phyloP scores from a whole-genome alignment of 92 coral and sea anemone species.

The Palythoa grandiflora region DNA sequence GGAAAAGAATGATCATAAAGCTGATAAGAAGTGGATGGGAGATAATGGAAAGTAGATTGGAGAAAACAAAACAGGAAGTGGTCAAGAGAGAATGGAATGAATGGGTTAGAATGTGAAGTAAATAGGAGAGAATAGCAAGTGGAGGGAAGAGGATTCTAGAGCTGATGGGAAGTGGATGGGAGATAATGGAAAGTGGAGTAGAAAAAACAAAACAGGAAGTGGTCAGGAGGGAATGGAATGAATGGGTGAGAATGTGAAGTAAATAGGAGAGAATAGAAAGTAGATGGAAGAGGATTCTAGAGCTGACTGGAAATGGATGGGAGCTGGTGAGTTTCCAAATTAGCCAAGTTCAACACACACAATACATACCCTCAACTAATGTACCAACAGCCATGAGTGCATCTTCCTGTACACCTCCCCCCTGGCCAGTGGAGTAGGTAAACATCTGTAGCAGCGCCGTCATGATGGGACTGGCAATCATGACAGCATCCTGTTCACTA shows the following conservation, averaged over 20 bases:
- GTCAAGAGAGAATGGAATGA: too few relatives aligned
- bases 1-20: too few relatives aligned
- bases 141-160: too few relatives aligned
- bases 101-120: too few relatives aligned
- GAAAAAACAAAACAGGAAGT: too few relatives aligned
- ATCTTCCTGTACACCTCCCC: conserved; percentile 94
- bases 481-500: conserved; percentile 82
- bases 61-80: too few relatives aligned
- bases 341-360: background rate
- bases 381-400: conserved; percentile 98
- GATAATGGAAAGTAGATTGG: too few relatives aligned
- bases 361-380: conserved; percentile 83
- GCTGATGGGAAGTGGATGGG: too few relatives aligned
- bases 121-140: too few relatives aligned
- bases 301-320: background rate
- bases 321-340: background rate
- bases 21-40: too few relatives aligned
- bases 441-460: conserved; percentile 92
- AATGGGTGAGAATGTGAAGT: background rate
- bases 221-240: background rate
- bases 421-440: conserved; percentile 67
- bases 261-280: background rate
- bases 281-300: background rate
- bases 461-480: conserved; percentile 92
- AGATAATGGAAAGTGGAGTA: too few relatives aligned